A percentile compares a stretch with the other conserved stretches of the same genome.
Evolutionary conservation across 2,113 vertebrate species (phyloP).

Genomic region (Equus przewalskii): DNA sequence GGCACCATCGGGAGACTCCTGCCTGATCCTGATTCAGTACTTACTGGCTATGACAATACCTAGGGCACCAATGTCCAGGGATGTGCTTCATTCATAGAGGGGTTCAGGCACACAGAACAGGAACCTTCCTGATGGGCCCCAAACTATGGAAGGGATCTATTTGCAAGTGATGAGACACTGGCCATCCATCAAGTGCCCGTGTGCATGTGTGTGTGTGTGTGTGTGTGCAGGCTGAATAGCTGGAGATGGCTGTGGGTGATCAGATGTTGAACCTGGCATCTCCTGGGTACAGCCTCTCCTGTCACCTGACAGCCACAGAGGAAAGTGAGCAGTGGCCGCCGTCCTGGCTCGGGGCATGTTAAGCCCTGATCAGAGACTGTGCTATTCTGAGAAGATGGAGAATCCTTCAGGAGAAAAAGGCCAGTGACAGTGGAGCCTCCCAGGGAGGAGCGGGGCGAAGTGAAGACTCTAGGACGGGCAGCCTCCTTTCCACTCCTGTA

Average conservation of each 20-base stretch:
- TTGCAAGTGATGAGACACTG: not conserved
- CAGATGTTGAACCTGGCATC: not conserved
- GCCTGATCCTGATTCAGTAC: not conserved
- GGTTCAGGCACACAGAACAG: not conserved
- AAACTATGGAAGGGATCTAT: not conserved
- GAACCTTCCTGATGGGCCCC: not conserved
- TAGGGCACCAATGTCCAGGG: not conserved
- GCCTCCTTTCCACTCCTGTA: not conserved
- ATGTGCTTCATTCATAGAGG: too few relatives aligned
- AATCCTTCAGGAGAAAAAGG: not conserved
- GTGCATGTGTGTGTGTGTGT: fast-evolving
- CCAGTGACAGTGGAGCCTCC: not conserved
- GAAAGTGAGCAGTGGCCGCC: not conserved
- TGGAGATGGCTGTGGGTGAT: not conserved
- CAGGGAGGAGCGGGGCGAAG: not conserved
- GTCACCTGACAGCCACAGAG: not conserved
- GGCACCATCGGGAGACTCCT: fast-evolving
- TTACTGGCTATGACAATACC: too few relatives aligned
- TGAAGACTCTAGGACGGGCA: not conserved
- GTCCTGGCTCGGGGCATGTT: not conserved
- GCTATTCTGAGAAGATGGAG: not conserved
- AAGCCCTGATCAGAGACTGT: not conserved
- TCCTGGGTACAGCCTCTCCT: not conserved
- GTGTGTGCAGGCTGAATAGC: not conserved
- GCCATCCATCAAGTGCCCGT: not conserved